Percentiles rank a stretch among this genome's conserved stretches.
Conservation (phyloP, 2,888 invertebrate species). For the Ptychoptera contaminata region DNA sequence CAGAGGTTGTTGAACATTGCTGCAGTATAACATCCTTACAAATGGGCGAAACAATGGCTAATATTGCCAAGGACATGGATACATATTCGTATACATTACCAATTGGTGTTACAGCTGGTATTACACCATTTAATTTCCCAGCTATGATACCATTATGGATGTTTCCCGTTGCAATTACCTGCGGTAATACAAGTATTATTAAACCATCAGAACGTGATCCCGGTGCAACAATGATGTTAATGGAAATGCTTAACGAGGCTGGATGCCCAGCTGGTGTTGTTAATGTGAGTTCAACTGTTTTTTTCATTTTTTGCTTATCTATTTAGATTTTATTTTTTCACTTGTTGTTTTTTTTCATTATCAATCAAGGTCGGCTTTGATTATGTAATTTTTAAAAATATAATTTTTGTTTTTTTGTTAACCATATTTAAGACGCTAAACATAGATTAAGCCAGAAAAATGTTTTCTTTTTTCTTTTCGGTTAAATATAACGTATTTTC, state of each 20-base stretch:
- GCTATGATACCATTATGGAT: constrained; percentile 99
- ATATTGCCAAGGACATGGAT: constrained; percentile 87
- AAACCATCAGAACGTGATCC: constrained; percentile 98
- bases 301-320: neutral
- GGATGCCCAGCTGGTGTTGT: constrained; percentile 94
- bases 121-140: constrained; percentile 98
- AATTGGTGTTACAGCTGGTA: constrained; percentile 75
- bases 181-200: constrained; percentile 88
- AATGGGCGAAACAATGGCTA: constrained; percentile 79
- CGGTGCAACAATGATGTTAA: constrained; percentile 87
- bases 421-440: neutral
- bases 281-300: constrained; percentile 42
- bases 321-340: neutral
- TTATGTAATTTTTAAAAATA: neutral
- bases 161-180: constrained; percentile 70
- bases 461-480: neutral
- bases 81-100: constrained; percentile 83
- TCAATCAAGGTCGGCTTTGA: neutral
- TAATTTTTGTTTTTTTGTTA: constrained; percentile 1
- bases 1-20: constrained; percentile 94
- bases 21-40: constrained; percentile 85
- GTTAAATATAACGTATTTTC: no score
- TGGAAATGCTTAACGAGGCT: constrained; percentile 83
- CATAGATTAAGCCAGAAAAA: neutral
- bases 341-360: neutral